Conservation (phyloP, 2,888 invertebrate species). For the Penaeus monodon region DNA sequence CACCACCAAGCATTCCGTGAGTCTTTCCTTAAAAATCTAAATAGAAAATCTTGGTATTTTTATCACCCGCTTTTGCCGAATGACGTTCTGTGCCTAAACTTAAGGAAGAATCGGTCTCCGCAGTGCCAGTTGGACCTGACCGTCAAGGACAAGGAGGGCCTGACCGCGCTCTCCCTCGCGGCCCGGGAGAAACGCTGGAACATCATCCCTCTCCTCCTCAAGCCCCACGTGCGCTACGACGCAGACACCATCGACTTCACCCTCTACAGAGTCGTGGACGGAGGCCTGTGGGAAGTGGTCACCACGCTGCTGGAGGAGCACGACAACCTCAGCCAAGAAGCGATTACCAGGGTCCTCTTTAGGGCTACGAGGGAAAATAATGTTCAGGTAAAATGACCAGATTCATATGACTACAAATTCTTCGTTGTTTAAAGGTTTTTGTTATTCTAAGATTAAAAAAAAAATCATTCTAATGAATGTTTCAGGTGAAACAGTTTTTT, state of each 20-base stretch:
- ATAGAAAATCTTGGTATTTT: background rate
- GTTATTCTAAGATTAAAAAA: no score
- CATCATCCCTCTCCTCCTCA: background rate
- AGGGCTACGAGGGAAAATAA: background rate
- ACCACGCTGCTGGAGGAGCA: background rate
- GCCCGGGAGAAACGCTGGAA: slow-evolving; percentile 8
- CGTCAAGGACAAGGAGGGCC: background rate
- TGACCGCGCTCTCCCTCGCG: background rate
- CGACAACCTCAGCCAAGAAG: background rate
- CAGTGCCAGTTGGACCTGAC: slow-evolving; percentile 17
- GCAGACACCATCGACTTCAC: background rate
- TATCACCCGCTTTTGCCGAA: background rate
- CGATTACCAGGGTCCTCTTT: background rate
- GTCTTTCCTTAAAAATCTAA: no score
- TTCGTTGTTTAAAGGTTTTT: no score
- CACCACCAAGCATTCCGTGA: background rate
- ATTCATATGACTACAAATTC: no score
- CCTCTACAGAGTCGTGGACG: background rate
- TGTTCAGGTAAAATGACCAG: background rate
- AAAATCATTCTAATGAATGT: no score
- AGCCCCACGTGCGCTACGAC: background rate
- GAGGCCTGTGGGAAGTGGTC: background rate
- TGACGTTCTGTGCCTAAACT: background rate
- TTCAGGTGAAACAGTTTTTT: no score
- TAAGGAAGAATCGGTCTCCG: background rate